Conservation (phyloP, 2,797 vertebrate genomes). For the Chloroceryle inda region DNA sequence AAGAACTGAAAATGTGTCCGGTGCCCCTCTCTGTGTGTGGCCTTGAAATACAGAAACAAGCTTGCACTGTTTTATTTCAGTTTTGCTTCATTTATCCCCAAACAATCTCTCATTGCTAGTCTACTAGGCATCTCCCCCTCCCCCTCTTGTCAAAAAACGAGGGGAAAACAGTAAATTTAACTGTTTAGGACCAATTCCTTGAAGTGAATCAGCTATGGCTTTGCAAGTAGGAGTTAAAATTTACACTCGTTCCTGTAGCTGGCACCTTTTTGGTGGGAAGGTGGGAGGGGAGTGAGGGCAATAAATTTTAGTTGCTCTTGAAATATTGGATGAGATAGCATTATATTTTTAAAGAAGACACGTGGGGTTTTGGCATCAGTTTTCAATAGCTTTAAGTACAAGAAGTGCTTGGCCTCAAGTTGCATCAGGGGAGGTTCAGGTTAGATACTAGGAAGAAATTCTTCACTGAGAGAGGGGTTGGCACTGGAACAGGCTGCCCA, state of each 20-base stretch:
- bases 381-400: background rate
- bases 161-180: constrained; percentile 24
- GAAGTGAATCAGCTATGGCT: background rate
- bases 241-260: background rate
- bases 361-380: background rate
- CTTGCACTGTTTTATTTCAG: constrained; percentile 81
- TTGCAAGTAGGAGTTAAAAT: background rate
- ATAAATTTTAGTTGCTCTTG: background rate
- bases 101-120: constrained; percentile 77
- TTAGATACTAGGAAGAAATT: no score
- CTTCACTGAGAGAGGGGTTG: no score
- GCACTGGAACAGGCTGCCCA: no score
- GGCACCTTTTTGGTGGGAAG: background rate
- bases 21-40: constrained; percentile 77
- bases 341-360: background rate
- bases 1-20: constrained; percentile 33
- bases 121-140: constrained; percentile 40
- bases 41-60: constrained; percentile 76
- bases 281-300: fast-evolving
- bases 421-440: no score
- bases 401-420: background rate
- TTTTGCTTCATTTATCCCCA: constrained; percentile 81
- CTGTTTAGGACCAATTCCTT: constrained; percentile 60
- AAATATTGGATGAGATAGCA: background rate
- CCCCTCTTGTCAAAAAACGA: background rate